Conservation (phyloP, 92 coral and sea anemone species). For the Zoanthus sociatus region DNA sequence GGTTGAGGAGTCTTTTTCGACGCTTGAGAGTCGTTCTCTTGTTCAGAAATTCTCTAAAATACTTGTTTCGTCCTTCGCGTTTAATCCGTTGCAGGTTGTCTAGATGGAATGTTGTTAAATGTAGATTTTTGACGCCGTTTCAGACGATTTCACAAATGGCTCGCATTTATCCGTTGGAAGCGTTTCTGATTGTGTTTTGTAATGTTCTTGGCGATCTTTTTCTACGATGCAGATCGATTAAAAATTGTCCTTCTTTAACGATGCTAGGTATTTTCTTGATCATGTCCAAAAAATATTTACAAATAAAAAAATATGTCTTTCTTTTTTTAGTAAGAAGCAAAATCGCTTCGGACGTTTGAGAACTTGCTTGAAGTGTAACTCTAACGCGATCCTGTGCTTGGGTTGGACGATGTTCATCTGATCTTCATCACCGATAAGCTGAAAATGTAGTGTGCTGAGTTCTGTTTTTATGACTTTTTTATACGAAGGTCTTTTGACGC, state of each 20-base stretch:
- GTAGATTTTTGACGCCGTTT: too few species aligned
- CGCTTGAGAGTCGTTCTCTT: too few species aligned
- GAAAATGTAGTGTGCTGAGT: background rate
- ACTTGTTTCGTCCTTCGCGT: too few species aligned
- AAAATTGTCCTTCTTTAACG: background rate
- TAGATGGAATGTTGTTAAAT: too few species aligned
- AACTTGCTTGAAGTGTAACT: constrained; percentile 4
- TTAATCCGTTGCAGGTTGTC: too few species aligned
- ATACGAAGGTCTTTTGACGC: background rate
- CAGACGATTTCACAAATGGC: too few species aligned
- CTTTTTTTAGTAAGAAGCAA: background rate
- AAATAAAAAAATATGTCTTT: too few species aligned
- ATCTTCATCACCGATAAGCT: constrained; percentile 2
- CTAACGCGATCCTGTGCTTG: constrained; percentile 10
- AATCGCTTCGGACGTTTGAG: background rate
- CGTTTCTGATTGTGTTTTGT: background rate
- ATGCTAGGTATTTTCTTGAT: background rate
- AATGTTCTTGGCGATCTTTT: background rate
- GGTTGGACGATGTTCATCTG: constrained; percentile 11
- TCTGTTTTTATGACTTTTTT: background rate
- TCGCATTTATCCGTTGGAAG: too few species aligned
- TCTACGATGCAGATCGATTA: background rate
- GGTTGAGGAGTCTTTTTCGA: too few species aligned
- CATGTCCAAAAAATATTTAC: background rate
- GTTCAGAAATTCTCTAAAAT: too few species aligned